Base-by-base conservation (phyloP, 30 jellyfish, hydroid and myxozoan genomes). In the Mastigias papua region DNA sequence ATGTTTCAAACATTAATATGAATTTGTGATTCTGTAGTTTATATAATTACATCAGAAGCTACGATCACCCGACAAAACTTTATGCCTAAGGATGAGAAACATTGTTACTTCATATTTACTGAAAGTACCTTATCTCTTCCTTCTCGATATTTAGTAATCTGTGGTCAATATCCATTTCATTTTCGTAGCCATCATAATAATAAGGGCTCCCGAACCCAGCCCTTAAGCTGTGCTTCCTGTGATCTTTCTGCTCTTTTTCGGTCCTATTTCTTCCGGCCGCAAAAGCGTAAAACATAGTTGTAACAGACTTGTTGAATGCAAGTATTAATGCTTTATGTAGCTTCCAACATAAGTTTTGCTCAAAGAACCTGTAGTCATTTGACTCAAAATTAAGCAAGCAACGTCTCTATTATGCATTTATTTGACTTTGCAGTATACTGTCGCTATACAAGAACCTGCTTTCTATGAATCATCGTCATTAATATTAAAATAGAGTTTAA, bases 271-370 rank as follows among this genome's bases (percentile, higher is more conserved):
- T 73, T 4, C 54, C 37, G 7, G 62, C 26, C 20, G 86, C 86
- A 49, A 75, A 75, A 16, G 86, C 86, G 29, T 75, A 75, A 75
- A 75, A 75, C 86, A 75, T 75, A 8, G 29, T 22, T 46, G 80
- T 42, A 29, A 69, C 7, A 42, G 54, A 8, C 13, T 42, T 42
- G 7, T 42, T 42, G 54, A 42, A 8, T 4, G 13, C 7, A 42
- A 42, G 54, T 42, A 42, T 42, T 42, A 15, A 42, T 42, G 13
- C 7, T 4, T 4, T 4, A 8, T 42, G 54, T 42, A 15, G 54
- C 54, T 15, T 42, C 54, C 13, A 42, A 42, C 13, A 42, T 42
- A 8, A 4, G 54, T 15, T 4, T 15, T 42, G 25, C 9, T 5
- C 67, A 54, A 16, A 54, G 67, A 19, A 54, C 67, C 27, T 21